Evolutionary conservation across 2,113 vertebrate genomes (phyloP).

Genomic region (Dermatemys mawii): DNA sequence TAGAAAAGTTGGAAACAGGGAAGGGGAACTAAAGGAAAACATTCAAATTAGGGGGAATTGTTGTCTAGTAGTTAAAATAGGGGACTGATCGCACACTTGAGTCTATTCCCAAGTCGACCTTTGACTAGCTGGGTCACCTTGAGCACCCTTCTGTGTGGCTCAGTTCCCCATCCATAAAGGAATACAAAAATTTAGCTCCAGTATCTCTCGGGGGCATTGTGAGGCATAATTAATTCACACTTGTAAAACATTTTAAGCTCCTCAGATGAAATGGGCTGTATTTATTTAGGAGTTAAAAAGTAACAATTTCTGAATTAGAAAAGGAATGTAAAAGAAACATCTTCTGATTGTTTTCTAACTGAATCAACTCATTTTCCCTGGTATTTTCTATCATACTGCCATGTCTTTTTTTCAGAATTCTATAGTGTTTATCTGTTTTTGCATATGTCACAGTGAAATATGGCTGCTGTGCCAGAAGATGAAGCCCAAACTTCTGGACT

Average conservation of each 20-base stretch:
- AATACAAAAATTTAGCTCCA: constrained; percentile 14
- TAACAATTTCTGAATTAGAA: constrained; percentile 25
- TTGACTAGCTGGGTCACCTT: constrained; percentile 16
- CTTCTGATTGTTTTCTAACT: constrained; percentile 11
- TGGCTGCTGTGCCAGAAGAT: constrained; percentile 16
- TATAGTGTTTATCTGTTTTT: not conserved
- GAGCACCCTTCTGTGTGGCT: constrained; percentile 38
- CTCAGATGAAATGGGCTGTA: constrained; percentile 42
- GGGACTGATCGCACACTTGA: not conserved
- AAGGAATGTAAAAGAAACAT: not conserved
- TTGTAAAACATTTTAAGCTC: constrained; percentile 67
- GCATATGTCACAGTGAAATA: constrained; percentile 24
- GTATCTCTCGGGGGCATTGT: constrained; percentile 45
- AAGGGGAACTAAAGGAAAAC: not conserved
- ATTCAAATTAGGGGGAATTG: not conserved
- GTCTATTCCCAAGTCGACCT: not conserved
- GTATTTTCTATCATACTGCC: constrained; percentile 8
- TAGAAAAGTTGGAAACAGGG: not conserved
- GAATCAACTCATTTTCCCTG: not conserved
- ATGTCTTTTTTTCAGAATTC: constrained; percentile 6
- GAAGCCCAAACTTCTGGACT: not conserved
- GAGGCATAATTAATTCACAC: constrained; percentile 66
- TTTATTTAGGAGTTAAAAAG: constrained; percentile 50
- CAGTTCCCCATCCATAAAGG: not conserved
- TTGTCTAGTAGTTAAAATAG: not conserved